These are phyloP conservation scores for Scomberomorus guttatus DNA, from an alignment of 2,797 vertebrate species.

Conservation along the genomic window DNA sequence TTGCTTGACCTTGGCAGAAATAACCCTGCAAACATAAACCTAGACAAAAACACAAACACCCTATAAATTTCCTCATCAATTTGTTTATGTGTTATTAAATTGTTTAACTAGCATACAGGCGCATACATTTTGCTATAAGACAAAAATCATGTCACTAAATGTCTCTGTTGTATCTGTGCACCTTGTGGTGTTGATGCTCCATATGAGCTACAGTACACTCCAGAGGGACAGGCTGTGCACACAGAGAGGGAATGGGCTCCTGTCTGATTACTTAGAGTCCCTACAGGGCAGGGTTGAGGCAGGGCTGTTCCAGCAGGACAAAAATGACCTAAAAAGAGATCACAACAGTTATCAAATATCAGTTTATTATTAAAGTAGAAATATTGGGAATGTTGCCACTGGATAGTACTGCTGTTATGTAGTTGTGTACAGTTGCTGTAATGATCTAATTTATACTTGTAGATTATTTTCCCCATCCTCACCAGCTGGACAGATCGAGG, in stretches of 20 bases:
- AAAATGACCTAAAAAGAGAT: constrained; percentile 85
- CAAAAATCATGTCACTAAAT: not conserved
- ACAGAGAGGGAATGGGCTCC: constrained; percentile 80
- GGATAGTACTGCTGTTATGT: not conserved
- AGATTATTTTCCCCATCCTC: constrained; percentile 23
- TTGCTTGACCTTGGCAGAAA: constrained; percentile 90
- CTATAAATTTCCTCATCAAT: not conserved
- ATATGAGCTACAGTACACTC: constrained; percentile 87
- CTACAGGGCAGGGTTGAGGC: constrained; percentile 88
- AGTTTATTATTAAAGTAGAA: not conserved
- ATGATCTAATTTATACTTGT: not conserved
- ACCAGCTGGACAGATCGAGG: constrained; percentile 89
- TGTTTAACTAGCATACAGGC: not conserved
- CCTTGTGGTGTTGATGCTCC: constrained; percentile 90
- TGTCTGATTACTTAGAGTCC: constrained; percentile 86
- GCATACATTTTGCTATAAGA: not conserved
- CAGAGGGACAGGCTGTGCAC: constrained; percentile 90
- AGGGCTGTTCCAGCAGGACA: constrained; percentile 84
- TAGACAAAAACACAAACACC: constrained; percentile 55
- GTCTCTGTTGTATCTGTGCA: constrained; percentile 61
- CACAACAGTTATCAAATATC: not conserved
- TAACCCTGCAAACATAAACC: constrained; percentile 90
- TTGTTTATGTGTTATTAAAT: not conserved
- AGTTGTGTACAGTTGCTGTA: too few relatives aligned
- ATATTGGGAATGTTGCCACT: not conserved